Percentiles rank a stretch among this genome's conserved stretches.
phyloP scores from a whole-genome alignment of 2,888 invertebrate species.

The Watsonalla binaria region DNA sequence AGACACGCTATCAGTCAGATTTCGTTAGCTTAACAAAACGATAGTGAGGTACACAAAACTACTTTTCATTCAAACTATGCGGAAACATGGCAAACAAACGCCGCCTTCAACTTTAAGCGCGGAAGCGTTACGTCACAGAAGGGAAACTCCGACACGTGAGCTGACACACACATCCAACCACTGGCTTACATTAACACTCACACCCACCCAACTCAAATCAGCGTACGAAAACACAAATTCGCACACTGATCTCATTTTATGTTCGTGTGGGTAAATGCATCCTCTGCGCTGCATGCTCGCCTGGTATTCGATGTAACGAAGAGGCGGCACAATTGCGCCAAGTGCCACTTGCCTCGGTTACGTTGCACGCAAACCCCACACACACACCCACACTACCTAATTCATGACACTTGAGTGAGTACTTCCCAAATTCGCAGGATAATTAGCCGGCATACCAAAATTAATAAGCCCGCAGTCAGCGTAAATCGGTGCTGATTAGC shows the following conservation, averaged over 20 bases:
- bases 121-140: slow-evolving; percentile 47
- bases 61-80: slow-evolving; percentile 61
- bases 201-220: slow-evolving; percentile 24
- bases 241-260: slow-evolving; percentile 28
- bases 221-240: slow-evolving; percentile 22
- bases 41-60: slow-evolving; percentile 42
- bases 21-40: slow-evolving; percentile 51
- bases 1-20: slow-evolving; percentile 44
- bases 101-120: slow-evolving; percentile 45
- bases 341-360: slow-evolving; percentile 52
- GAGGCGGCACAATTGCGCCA: slow-evolving; percentile 50
- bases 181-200: slow-evolving; percentile 21
- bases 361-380: slow-evolving; percentile 45
- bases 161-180: slow-evolving; percentile 24
- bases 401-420: slow-evolving; percentile 64
- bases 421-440: slow-evolving; percentile 72
- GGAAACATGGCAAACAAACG: slow-evolving; percentile 51
- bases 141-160: slow-evolving; percentile 37
- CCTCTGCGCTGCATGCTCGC: slow-evolving; percentile 40
- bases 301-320: slow-evolving; percentile 66
- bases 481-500: slow-evolving; percentile 67
- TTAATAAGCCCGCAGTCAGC: slow-evolving; percentile 66
- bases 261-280: slow-evolving; percentile 37
- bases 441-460: slow-evolving; percentile 71
- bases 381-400: slow-evolving; percentile 43